Evolutionary conservation across 92 coral and sea anemone genomes (phyloP), one percentile per base, ranked within the genome.

Genomic region (Pocillopora meandrina): DNA sequence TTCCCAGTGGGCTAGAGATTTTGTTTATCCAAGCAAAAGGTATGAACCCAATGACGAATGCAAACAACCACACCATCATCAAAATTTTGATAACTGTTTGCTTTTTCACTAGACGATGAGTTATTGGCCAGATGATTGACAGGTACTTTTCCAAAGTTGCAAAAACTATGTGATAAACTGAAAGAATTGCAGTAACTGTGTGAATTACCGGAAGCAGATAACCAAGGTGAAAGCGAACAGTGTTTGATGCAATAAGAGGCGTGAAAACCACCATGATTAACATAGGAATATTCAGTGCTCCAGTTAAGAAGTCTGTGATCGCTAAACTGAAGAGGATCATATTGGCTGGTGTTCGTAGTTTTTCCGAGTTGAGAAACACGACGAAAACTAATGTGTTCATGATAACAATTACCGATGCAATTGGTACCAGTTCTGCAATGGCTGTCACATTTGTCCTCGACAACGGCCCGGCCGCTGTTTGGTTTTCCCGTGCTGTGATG

Each of bases 271-370:
- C 87, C 10, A 61, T 62, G 33, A 89, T 66, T 49, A 85, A 85
- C 65, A 89, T 5, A 9, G 92, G 92, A 15, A 89, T 89, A 35
- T 89, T 85, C 21, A 89, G 78, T 33, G 67, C 78, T 59, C 92
- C 92, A 7, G 86, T 80, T 87, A 89, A 57, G 58, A 85, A 82
- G 75, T 89, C 92, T 23, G 70, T 79, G n/a, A 89, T 61, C 26
- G 92, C 86, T 35, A 89, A 81, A 60, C 92, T 85, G 13, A 89
- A 79, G 35, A 89, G 87, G n/a, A 89, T 47, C 64, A 63, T 57
- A 61, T 89, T 89, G 55, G 80, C 82, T 33, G 87, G 82, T 65
- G 89, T 75, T 61, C 90, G 80, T 61, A 86, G 67, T 12, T 59
- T 65, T 33, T 82, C 47, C 23, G 86, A 65, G 47, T 78, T 64